Evolutionary conservation across 2,888 invertebrate genomes (phyloP).

Genomic region (Cephus rjabovi): DNA sequence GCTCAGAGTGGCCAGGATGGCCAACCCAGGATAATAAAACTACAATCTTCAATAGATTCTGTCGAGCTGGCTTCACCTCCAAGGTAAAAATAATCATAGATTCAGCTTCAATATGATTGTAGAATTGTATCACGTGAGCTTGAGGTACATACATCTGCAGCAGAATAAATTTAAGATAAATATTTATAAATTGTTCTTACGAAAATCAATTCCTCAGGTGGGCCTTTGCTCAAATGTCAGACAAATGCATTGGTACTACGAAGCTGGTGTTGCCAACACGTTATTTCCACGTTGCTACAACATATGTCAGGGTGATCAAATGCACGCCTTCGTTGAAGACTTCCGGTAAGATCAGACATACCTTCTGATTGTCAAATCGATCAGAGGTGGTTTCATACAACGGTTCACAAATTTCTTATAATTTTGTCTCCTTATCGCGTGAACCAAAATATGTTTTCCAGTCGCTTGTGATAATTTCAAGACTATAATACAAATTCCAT

Average conservation of each 20-base stretch:
- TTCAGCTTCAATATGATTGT: not conserved
- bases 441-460: not conserved
- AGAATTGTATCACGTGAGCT: not conserved
- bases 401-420: not conserved
- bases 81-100: constrained; percentile 73
- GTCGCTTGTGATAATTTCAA: not conserved
- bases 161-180: too few relatives aligned
- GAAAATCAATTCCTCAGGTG: constrained; percentile 53
- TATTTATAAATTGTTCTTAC: not conserved
- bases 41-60: constrained; percentile 84
- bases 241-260: constrained; percentile 88
- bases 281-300: constrained; percentile 90
- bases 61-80: constrained; percentile 89
- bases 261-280: constrained; percentile 82
- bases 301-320: constrained; percentile 84
- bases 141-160: too few relatives aligned
- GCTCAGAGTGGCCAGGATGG: constrained; percentile 85
- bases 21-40: constrained; percentile 71
- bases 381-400: not conserved
- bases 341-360: constrained; percentile 70
- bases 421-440: not conserved
- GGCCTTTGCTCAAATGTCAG: constrained; percentile 82
- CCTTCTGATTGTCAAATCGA: not conserved
- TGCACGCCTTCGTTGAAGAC: constrained; percentile 87
- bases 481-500: not conserved